A percentile compares a stretch with the other conserved stretches of the same genome.
Evolutionary conservation across 2,113 vertebrate genomes (phyloP).

Genomic region (Oryzias woworae): DNA sequence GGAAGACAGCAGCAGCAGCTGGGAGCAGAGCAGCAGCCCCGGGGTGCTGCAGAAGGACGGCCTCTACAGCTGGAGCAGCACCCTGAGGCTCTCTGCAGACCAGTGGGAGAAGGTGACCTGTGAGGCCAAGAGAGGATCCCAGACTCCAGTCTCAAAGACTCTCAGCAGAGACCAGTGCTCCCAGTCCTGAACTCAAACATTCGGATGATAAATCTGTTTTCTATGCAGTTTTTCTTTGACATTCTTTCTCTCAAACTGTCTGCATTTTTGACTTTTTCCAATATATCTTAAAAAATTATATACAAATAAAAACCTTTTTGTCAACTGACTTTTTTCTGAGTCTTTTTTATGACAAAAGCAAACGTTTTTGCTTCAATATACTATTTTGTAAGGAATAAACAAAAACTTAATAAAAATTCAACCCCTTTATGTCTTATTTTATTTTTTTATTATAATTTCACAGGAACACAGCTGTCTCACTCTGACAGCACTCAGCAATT

Average conservation of each 20-base stretch:
- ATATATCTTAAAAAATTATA: too few relatives aligned
- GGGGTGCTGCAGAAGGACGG: constrained; percentile 12
- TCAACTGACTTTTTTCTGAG: too few relatives aligned
- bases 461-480: too few relatives aligned
- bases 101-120: constrained; percentile 31
- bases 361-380: too few relatives aligned
- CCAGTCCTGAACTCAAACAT: constrained; percentile 17
- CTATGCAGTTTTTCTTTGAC: neutral
- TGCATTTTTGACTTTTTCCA: neutral
- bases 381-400: too few relatives aligned
- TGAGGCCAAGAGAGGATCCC: constrained; percentile 34
- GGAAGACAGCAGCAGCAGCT: constrained; percentile 1
- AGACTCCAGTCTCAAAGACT: constrained; percentile 16
- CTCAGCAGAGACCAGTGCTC: constrained; percentile 30
- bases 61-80: constrained; percentile 15
- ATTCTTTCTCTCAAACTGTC: neutral
- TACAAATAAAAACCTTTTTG: neutral
- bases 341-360: too few relatives aligned
- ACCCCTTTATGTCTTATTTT: too few relatives aligned
- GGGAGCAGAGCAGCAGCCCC: constrained; percentile 12
- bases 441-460: too few relatives aligned
- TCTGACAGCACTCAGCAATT: too few relatives aligned
- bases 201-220: neutral
- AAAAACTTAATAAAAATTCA: too few relatives aligned
- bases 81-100: constrained; percentile 2